A percentile compares a stretch with the other conserved stretches of the same genome.
Evolutionary conservation across 2,797 vertebrate species (phyloP).

Genomic region (Danionella dracula): DNA sequence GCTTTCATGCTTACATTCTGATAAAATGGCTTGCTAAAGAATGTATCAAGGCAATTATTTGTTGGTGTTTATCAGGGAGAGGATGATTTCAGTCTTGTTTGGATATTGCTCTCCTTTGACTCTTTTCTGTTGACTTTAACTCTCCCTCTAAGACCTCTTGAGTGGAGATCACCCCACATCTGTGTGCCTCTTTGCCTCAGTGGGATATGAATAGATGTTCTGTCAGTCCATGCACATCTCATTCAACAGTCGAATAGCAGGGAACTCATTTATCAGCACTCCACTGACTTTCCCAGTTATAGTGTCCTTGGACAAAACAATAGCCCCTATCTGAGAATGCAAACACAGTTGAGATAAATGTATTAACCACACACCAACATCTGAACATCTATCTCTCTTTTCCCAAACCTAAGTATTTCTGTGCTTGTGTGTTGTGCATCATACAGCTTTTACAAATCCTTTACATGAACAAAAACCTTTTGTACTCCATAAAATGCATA

Average conservation of each 20-base stretch:
- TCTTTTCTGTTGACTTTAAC: not conserved
- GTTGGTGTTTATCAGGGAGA: no score
- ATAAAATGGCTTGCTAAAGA: no score
- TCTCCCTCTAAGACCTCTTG: constrained; percentile 10
- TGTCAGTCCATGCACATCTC: not conserved
- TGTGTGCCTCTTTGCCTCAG: constrained; percentile 19
- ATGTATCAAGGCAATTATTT: no score
- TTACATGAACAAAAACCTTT: no score
- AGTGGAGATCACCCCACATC: constrained; percentile 32
- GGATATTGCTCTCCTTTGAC: no score
- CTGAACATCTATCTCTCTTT: constrained; percentile 1
- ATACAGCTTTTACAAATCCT: not conserved
- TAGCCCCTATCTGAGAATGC: constrained; percentile 4
- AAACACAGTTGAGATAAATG: constrained; percentile 18
- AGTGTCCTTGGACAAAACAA: constrained; percentile 29
- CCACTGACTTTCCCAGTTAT: constrained; percentile 2
- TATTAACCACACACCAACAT: constrained; percentile 15
- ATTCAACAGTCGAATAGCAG: not conserved
- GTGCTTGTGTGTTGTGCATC: not conserved
- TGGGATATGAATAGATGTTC: constrained; percentile 20
- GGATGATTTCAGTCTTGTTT: no score
- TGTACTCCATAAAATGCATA: no score
- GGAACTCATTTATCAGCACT: constrained; percentile 14
- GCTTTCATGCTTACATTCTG: no score
- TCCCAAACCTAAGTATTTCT: not conserved